phyloP scores from a whole-genome alignment of 2,113 vertebrate genomes.

The Acinonyx jubatus region DNA sequence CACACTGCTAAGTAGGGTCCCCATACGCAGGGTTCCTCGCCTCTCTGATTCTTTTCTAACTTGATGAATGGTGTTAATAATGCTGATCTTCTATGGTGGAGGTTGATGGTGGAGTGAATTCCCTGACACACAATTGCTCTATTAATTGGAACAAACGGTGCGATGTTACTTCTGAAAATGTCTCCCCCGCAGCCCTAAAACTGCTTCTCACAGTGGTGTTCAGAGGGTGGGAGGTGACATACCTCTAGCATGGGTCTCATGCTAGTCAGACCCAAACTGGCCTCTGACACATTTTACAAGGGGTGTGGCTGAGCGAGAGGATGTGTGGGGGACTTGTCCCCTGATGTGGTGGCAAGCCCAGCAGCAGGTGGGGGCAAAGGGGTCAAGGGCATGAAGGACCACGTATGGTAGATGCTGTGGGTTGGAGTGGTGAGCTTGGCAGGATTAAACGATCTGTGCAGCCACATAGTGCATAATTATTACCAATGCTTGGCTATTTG shows the following conservation, averaged over 20 bases:
- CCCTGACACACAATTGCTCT: neutral
- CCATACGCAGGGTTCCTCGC: neutral
- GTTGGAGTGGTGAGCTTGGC: neutral
- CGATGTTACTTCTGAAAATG: neutral
- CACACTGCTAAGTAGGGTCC: fast-evolving
- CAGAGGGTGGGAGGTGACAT: neutral
- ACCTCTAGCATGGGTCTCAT: too few relatives aligned
- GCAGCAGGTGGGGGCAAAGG: fast-evolving
- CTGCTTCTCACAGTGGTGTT: neutral
- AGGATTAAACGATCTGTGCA: neutral
- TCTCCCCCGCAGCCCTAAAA: neutral
- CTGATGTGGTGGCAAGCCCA: too few relatives aligned
- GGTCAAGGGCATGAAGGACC: neutral
- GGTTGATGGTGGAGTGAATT: neutral
- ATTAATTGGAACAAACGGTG: neutral
- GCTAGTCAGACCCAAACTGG: neutral
- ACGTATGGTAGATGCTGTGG: fast-evolving
- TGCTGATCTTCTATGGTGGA: neutral
- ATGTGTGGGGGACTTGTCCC: neutral
- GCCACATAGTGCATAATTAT: neutral
- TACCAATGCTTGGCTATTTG: neutral
- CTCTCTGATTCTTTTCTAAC: neutral
- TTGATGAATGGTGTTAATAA: neutral
- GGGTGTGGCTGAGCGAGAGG: neutral
- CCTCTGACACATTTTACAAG: neutral